phyloP scores from a whole-genome alignment of 2,797 vertebrate species.

The Peromyscus aztecus region DNA sequence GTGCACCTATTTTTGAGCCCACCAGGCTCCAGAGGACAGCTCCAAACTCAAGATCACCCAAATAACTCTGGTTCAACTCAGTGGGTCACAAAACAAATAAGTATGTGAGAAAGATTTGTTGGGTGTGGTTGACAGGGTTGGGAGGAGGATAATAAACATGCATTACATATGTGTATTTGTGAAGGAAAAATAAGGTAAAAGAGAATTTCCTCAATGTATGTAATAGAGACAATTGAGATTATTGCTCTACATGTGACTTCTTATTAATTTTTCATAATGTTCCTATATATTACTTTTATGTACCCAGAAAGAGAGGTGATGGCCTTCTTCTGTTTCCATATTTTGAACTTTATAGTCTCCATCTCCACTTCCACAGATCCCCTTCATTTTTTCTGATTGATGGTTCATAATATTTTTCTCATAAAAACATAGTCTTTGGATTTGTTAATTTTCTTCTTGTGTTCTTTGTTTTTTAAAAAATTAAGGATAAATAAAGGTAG shows the following conservation, averaged over 20 bases:
- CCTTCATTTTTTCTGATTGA: neutral
- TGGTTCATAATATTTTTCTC: neutral
- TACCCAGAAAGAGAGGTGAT: neutral
- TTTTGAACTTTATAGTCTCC: neutral
- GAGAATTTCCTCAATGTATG: neutral
- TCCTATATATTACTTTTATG: neutral
- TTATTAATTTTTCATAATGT: neutral
- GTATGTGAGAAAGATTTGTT: neutral
- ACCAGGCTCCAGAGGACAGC: neutral
- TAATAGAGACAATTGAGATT: neutral
- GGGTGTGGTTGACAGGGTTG: neutral
- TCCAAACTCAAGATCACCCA: neutral
- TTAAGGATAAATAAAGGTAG: neutral
- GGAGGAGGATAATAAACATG: neutral
- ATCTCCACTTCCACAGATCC: neutral
- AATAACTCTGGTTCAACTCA: neutral
- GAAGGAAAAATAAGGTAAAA: neutral
- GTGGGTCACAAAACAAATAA: neutral
- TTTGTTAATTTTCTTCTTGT: neutral
- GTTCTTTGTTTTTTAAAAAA: neutral
- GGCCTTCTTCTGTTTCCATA: neutral
- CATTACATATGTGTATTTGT: neutral
- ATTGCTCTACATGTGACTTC: neutral
- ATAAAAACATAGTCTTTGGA: neutral
- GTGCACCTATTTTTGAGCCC: neutral